These are phyloP conservation scores for Thaleichthys pacificus DNA, from an alignment of 2,797 vertebrate genomes.

Conservation along the genomic window DNA sequence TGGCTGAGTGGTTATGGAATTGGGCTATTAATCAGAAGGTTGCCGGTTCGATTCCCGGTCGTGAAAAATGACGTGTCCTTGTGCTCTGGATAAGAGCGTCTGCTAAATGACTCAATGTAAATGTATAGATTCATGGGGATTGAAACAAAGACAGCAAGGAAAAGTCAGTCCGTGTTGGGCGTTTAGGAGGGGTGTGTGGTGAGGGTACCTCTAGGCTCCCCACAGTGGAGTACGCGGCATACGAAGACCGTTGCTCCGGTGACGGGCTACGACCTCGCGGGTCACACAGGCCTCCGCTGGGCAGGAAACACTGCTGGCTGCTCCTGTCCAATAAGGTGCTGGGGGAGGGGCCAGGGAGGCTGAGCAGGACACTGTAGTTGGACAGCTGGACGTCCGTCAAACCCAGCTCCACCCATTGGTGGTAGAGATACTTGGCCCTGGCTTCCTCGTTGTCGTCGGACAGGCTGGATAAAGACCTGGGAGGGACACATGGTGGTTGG, in stretches of 20 bases:
- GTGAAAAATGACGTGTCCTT: no score
- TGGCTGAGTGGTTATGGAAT: no score
- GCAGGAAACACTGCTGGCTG: conserved; percentile 83
- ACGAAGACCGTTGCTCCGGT: conserved; percentile 70
- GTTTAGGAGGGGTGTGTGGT: not conserved
- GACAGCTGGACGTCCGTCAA: conserved; percentile 83
- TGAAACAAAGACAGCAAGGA: not conserved
- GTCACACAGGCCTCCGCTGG: conserved; percentile 81
- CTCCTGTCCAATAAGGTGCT: conserved; percentile 81
- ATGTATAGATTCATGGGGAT: no score
- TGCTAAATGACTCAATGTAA: no score
- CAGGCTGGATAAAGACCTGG: conserved; percentile 77
- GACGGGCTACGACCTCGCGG: conserved; percentile 53
- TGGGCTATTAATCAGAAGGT: no score
- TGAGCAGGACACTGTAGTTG: conserved; percentile 88
- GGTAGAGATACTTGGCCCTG: conserved; percentile 75
- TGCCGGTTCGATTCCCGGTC: no score
- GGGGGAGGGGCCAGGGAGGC: conserved; percentile 79
- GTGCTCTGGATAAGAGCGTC: no score
- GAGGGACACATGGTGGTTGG: not conserved
- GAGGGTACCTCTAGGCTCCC: conserved; percentile 84
- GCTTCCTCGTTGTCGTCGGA: conserved; percentile 73
- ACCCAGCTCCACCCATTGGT: conserved; percentile 84
- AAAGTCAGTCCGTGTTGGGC: not conserved
- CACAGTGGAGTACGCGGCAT: conserved; percentile 89